These are phyloP conservation scores for Eilema caniola DNA, from an alignment of 2,888 invertebrate genomes.

Conservation along the genomic window DNA sequence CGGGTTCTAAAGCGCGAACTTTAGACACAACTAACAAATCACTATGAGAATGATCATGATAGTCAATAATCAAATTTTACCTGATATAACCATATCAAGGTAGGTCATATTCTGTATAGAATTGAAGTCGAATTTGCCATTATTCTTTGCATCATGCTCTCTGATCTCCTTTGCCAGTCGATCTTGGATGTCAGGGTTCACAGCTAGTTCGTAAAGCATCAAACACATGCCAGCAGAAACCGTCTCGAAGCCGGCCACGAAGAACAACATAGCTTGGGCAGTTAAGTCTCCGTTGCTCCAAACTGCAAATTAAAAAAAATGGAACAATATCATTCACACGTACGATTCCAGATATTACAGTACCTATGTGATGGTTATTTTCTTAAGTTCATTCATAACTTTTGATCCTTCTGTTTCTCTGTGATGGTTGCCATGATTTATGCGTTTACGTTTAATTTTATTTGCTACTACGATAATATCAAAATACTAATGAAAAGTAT, in stretches of 20 bases:
- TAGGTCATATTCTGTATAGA: constrained; percentile 62
- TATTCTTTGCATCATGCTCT: constrained; percentile 56
- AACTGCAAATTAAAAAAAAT: constrained; percentile 32
- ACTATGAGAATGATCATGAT: too few species aligned
- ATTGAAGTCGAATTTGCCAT: constrained; percentile 79
- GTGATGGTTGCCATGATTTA: neutral
- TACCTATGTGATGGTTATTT: too few species aligned
- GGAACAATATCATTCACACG: neutral
- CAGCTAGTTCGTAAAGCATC: constrained; percentile 63
- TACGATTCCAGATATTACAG: neutral
- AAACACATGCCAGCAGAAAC: constrained; percentile 63
- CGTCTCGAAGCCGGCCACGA: constrained; percentile 69
- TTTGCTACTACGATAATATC: too few species aligned
- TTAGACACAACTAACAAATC: too few species aligned
- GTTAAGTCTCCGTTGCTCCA: constrained; percentile 62
- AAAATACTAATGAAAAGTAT: too few species aligned
- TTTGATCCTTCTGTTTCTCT: neutral
- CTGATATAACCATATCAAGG: constrained; percentile 83
- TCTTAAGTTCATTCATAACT: too few species aligned
- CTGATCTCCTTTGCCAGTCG: constrained; percentile 63
- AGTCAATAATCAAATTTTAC: constrained; percentile 44
- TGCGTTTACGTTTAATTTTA: neutral
- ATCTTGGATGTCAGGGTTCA: constrained; percentile 65
- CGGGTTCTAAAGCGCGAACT: too few species aligned
- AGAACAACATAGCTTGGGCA: constrained; percentile 69